phyloP scores from a whole-genome alignment of 2,888 invertebrate species.

The Glyphotaelius pellucidus region DNA sequence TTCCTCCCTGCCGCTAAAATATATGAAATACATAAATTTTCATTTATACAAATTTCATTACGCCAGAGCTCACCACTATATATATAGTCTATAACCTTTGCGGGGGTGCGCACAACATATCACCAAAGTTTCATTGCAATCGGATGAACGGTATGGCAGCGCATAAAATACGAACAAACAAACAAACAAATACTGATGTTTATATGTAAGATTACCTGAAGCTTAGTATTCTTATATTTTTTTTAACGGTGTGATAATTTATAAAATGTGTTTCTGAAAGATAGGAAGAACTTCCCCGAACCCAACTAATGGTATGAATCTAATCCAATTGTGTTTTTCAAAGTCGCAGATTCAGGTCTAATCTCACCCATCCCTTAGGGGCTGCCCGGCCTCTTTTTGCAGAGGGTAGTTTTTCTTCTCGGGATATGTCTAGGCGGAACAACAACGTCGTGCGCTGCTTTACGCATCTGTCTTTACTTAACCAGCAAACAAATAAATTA shows the following conservation, averaged over 20 bases:
- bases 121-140: no score
- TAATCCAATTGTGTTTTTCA: slow-evolving; percentile 13
- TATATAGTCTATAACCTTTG: no score
- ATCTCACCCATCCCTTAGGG: slow-evolving; percentile 26
- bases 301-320: not conserved
- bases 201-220: no score
- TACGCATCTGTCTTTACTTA: not conserved
- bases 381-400: slow-evolving; percentile 12
- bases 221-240: not conserved
- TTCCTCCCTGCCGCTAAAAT: no score
- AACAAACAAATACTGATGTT: no score
- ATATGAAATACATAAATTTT: no score
- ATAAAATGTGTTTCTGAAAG: not conserved
- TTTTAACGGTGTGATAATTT: not conserved
- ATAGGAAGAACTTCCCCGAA: not conserved
- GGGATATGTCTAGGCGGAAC: not conserved
- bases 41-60: no score
- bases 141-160: no score
- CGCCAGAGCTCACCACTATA: no score
- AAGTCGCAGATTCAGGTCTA: slow-evolving; percentile 24
- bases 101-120: no score
- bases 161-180: no score
- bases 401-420: slow-evolving; percentile 8
- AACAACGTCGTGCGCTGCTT: not conserved
- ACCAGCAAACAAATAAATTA: not conserved